Conservation (phyloP, 1,140 invertebrate genomes). For the Ostrea edulis region DNA sequence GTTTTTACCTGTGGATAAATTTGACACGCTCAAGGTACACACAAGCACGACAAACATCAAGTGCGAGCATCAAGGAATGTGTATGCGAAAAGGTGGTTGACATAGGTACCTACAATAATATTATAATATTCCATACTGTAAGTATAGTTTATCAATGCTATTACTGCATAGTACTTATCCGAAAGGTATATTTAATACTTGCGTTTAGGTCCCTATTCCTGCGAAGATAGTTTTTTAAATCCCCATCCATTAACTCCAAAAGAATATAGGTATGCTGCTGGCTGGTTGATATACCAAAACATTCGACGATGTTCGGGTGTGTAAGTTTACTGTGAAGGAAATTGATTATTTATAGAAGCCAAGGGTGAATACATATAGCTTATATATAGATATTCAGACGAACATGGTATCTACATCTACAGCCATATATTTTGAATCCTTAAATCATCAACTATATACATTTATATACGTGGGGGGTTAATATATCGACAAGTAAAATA, state of each 20-base stretch:
- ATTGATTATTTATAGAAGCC: too few relatives aligned
- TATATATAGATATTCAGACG: too few relatives aligned
- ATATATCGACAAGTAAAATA: too few relatives aligned
- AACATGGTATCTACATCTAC: too few relatives aligned
- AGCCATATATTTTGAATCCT: too few relatives aligned
- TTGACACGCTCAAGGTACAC: background rate
- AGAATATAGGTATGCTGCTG: background rate
- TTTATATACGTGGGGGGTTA: too few relatives aligned
- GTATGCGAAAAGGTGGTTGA: background rate
- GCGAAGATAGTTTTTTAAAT: background rate
- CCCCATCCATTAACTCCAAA: background rate
- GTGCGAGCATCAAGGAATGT: background rate
- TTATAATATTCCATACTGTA: background rate
- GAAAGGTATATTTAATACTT: background rate
- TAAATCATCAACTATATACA: too few relatives aligned
- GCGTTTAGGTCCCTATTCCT: background rate
- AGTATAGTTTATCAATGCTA: too few relatives aligned
- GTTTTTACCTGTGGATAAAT: background rate
- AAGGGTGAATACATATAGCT: too few relatives aligned
- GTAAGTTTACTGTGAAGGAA: background rate
- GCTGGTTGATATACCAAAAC: constrained; percentile 13
- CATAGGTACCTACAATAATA: background rate
- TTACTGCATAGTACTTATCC: too few relatives aligned
- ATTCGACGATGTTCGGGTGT: background rate
- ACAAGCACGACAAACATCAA: background rate